A percentile compares a stretch with the other conserved stretches of the same genome.
Evolutionary conservation across 2,797 vertebrate genomes (phyloP).

Genomic region (Pangasius macronema): DNA sequence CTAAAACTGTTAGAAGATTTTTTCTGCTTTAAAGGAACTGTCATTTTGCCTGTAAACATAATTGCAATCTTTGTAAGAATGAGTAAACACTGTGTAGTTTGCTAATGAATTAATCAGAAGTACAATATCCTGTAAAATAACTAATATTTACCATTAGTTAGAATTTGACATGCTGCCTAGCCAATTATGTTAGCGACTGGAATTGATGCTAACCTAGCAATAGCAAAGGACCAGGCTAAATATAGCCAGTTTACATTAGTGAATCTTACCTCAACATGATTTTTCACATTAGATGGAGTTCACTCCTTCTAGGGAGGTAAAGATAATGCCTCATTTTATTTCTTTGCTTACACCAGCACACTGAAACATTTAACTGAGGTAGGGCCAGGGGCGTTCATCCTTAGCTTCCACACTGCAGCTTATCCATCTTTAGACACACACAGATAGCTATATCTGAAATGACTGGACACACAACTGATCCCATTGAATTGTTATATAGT

Average conservation of each 20-base stretch:
- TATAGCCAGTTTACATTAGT: background rate
- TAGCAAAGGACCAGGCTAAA: background rate
- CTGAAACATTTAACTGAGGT: background rate
- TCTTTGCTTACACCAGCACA: background rate
- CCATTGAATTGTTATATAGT: background rate
- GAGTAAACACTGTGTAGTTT: background rate
- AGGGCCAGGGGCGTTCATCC: background rate
- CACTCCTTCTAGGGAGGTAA: background rate
- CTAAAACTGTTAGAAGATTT: background rate
- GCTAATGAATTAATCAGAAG: background rate
- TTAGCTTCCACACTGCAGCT: background rate
- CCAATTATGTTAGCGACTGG: background rate
- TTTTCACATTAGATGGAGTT: background rate
- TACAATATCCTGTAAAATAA: background rate
- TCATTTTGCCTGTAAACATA: background rate
- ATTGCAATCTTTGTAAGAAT: background rate
- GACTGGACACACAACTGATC: background rate
- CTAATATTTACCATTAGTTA: background rate
- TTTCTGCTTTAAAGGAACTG: background rate
- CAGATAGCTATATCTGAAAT: background rate
- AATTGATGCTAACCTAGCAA: background rate
- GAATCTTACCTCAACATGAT: background rate
- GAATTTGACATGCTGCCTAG: background rate
- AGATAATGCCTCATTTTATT: background rate
- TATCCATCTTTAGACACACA: background rate